Evolutionary conservation across 2,113 vertebrate species (phyloP).

Genomic region (Vulpes vulpes): DNA sequence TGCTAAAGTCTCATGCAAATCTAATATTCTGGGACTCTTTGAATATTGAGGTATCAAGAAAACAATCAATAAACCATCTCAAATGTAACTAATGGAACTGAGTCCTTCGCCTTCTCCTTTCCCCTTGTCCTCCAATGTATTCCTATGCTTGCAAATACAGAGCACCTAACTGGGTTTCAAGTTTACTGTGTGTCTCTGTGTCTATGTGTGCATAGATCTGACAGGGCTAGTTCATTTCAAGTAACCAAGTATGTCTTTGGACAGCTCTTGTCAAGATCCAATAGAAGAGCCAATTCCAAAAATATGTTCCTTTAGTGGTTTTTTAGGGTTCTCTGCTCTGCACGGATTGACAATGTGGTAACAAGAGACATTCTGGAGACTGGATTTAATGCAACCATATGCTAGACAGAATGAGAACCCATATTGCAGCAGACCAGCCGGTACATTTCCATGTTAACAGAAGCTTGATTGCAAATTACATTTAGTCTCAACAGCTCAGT

Average conservation of each 20-base stretch:
- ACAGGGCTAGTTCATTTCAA: conserved; percentile 86
- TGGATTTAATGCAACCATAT: conserved; percentile 90
- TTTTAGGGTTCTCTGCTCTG: conserved; percentile 87
- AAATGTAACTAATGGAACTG: conserved; percentile 46
- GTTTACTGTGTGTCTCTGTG: conserved; percentile 57
- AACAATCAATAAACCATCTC: background rate
- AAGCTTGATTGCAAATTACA: conserved; percentile 89
- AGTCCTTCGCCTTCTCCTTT: conserved; percentile 55
- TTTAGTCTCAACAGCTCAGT: conserved; percentile 90
- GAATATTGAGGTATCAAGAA: conserved; percentile 20
- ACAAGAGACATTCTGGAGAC: conserved; percentile 87
- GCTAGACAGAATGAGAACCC: conserved; percentile 90
- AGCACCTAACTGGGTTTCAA: conserved; percentile 76
- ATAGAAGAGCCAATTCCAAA: conserved; percentile 83
- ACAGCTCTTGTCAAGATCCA: conserved; percentile 84
- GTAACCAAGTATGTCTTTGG: conserved; percentile 80
- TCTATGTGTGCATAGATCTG: conserved; percentile 75
- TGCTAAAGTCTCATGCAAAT: background rate
- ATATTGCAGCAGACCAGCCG: conserved; percentile 88
- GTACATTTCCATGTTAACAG: conserved; percentile 89
- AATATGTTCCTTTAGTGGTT: conserved; percentile 87
- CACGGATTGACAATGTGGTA: conserved; percentile 85
- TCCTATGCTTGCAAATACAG: conserved; percentile 65
- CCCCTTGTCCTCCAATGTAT: conserved; percentile 67
- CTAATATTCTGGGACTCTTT: background rate